phyloP scores from a whole-genome alignment of 2,113 vertebrate species.

The Pleuronectes platessa region DNA sequence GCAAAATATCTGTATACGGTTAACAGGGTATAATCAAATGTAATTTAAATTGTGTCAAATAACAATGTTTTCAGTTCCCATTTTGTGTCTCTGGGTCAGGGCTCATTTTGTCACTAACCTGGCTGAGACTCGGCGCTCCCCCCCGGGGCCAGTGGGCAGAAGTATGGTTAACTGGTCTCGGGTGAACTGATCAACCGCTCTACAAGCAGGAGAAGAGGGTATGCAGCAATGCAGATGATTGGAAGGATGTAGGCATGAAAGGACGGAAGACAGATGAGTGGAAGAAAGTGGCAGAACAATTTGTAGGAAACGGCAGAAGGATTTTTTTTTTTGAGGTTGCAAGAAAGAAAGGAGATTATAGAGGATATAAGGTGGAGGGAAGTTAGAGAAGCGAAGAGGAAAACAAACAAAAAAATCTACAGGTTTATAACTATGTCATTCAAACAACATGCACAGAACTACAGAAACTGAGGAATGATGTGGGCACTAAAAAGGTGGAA shows the following conservation, averaged over 20 bases:
- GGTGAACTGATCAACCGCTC: conserved; percentile 69
- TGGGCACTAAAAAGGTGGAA: conserved; percentile 54
- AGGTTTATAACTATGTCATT: conserved; percentile 42
- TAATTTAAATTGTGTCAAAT: not conserved
- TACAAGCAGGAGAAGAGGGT: conserved; percentile 76
- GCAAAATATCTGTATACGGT: no score
- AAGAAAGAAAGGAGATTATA: conserved; percentile 11
- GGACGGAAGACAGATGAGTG: conserved; percentile 2
- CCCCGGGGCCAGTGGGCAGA: conserved; percentile 75
- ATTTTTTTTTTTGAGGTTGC: conserved; percentile 10
- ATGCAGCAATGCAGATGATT: conserved; percentile 51
- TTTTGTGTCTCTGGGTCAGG: conserved; percentile 15
- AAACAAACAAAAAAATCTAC: conserved; percentile 54
- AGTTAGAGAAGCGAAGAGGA: conserved; percentile 20
- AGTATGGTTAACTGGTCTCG: conserved; percentile 80
- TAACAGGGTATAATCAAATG: conserved; percentile 4
- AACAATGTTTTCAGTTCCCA: not conserved
- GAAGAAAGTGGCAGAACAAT: conserved; percentile 15
- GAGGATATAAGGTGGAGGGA: not conserved
- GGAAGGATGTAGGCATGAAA: conserved; percentile 31
- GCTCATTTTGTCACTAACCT: conserved; percentile 77
- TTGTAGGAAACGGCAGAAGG: conserved; percentile 4
- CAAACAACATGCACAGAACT: conserved; percentile 58
- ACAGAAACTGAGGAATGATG: conserved; percentile 46
- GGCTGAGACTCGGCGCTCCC: conserved; percentile 76